A percentile compares a stretch with the other conserved stretches of the same genome.
Evolutionary conservation across 2,797 vertebrate genomes (phyloP).

Genomic region (Gymnoscopelus microlampas): DNA sequence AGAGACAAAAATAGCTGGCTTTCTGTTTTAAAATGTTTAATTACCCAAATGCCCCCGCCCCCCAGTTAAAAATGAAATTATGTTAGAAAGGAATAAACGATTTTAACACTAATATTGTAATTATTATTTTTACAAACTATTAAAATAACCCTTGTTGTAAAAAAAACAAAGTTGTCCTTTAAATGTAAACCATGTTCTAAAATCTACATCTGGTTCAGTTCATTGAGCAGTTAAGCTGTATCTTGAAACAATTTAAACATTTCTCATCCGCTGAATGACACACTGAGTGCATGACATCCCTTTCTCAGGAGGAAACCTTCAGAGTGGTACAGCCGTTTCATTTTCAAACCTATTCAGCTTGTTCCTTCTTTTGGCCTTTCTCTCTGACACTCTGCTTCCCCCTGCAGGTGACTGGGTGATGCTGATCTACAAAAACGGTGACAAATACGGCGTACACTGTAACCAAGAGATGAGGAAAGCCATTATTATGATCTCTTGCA

Average conservation of each 20-base stretch:
- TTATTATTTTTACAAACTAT: no score
- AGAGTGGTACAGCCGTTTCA: neutral
- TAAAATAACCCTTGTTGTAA: no score
- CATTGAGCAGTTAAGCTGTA: neutral
- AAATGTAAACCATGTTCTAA: no score
- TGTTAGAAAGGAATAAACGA: no score
- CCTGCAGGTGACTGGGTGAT: conserved; percentile 91
- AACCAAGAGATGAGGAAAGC: conserved; percentile 82
- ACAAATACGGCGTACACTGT: conserved; percentile 84
- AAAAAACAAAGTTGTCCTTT: no score
- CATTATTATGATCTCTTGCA: conserved; percentile 93
- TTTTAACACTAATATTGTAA: no score
- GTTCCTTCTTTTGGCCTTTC: neutral
- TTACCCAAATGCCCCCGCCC: no score
- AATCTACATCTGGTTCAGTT: neutral
- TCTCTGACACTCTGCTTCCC: conserved; percentile 15
- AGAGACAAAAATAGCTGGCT: no score
- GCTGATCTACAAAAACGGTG: conserved; percentile 87
- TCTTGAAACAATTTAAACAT: conserved; percentile 1
- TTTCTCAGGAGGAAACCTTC: neutral
- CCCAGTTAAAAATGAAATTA: no score
- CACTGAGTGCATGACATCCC: neutral
- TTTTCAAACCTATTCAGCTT: neutral
- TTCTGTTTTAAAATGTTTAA: no score
- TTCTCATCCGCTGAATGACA: neutral